Percentiles rank a stretch among this genome's conserved stretches.
Evolutionary conservation across 1,140 invertebrate genomes (phyloP).

Genomic region (Olivierus martensii): DNA sequence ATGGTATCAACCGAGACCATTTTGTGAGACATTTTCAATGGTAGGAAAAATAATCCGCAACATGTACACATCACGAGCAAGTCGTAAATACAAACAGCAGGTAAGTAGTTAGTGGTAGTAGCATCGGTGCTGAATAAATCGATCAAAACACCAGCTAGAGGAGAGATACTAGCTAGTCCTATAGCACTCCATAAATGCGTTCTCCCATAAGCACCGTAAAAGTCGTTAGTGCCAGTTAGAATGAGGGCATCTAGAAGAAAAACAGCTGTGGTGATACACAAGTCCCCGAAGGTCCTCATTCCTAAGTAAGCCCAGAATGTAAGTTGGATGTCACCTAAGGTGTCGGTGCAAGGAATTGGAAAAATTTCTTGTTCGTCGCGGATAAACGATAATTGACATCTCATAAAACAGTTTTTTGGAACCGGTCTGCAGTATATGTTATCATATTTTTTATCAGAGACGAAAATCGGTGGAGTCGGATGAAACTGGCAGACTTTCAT

Average conservation of each 20-base stretch:
- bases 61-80: slow-evolving; percentile 11
- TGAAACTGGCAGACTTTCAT: slow-evolving; percentile 16
- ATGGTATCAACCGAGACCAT: background rate
- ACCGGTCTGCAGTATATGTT: slow-evolving; percentile 19
- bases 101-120: slow-evolving; percentile 7
- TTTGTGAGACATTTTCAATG: background rate
- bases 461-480: slow-evolving; percentile 13
- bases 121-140: slow-evolving; percentile 7
- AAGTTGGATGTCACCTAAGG: slow-evolving; percentile 15
- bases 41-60: slow-evolving; percentile 8
- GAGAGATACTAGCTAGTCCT: background rate
- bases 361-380: background rate
- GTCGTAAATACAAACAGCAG: slow-evolving; percentile 15
- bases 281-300: slow-evolving; percentile 16
- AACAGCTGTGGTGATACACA: slow-evolving; percentile 15
- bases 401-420: slow-evolving; percentile 13
- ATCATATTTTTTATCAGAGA: slow-evolving; percentile 15
- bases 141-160: slow-evolving; percentile 2
- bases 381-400: slow-evolving; percentile 15
- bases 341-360: slow-evolving; percentile 17
- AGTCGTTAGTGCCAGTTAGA: slow-evolving; percentile 17
- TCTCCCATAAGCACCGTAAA: slow-evolving; percentile 19
- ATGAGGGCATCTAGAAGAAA: slow-evolving; percentile 18
- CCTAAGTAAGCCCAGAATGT: slow-evolving; percentile 20
- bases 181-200: slow-evolving; percentile 11